Percentiles rank a stretch among this genome's conserved stretches.
Evolutionary conservation across 2,888 invertebrate species (phyloP).

Genomic region (Embidobia sp.): DNA sequence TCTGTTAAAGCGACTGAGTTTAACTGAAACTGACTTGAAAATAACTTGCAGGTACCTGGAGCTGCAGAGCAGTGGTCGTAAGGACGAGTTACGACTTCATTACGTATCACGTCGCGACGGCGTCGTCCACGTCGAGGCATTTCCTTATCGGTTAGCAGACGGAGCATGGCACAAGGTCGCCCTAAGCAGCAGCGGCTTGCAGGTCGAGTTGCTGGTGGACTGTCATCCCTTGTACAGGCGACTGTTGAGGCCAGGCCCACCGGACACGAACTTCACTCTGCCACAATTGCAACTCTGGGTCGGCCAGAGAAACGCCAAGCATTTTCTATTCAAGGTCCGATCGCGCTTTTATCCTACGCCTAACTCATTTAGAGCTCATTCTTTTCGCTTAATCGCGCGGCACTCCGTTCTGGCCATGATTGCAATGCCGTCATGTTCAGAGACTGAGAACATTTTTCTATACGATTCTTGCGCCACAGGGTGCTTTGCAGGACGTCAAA

Average conservation of each 20-base stretch:
- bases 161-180: slow-evolving; percentile 94
- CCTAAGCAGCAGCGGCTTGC: slow-evolving; percentile 91
- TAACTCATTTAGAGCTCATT: slow-evolving; percentile 48
- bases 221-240: slow-evolving; percentile 93
- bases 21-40: not conserved
- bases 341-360: slow-evolving; percentile 55
- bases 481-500: slow-evolving; percentile 93
- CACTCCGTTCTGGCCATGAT: slow-evolving; percentile 53
- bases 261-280: slow-evolving; percentile 89
- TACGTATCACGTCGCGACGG: slow-evolving; percentile 88
- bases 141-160: slow-evolving; percentile 93
- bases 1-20: too few relatives aligned
- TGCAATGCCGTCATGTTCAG: slow-evolving; percentile 49
- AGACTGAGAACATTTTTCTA: slow-evolving; percentile 60
- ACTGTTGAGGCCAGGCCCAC: slow-evolving; percentile 86
- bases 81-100: slow-evolving; percentile 92
- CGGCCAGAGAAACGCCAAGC: slow-evolving; percentile 92
- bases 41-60: slow-evolving; percentile 88
- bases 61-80: slow-evolving; percentile 94
- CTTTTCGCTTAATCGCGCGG: slow-evolving; percentile 52
- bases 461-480: slow-evolving; percentile 83
- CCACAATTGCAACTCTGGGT: slow-evolving; percentile 91
- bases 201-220: slow-evolving; percentile 92
- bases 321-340: slow-evolving; percentile 92
- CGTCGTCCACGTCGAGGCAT: slow-evolving; percentile 90